Conservation (phyloP, 2,113 vertebrate genomes). For the Helogale parvula region DNA sequence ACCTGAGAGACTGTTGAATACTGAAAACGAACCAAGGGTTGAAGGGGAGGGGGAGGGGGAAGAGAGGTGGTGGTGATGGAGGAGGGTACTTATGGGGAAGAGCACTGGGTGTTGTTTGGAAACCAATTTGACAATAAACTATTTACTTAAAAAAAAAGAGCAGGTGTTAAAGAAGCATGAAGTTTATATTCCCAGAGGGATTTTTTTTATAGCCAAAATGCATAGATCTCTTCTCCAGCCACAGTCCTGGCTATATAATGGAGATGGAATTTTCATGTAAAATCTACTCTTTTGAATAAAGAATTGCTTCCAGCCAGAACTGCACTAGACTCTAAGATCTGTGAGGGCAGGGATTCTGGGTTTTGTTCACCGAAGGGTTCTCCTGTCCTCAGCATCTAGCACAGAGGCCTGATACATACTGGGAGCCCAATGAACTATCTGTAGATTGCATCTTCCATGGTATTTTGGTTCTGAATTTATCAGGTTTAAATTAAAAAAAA, state of each 20-base stretch:
- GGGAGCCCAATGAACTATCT: neutral
- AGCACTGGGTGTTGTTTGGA: too few relatives aligned
- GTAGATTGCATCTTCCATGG: neutral
- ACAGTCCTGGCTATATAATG: neutral
- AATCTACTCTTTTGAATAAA: constrained; percentile 3
- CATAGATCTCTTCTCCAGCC: neutral
- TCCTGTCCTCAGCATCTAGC: neutral
- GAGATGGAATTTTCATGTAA: neutral
- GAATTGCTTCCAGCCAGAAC: neutral
- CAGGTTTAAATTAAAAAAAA: constrained; percentile 12
- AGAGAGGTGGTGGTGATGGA: too few relatives aligned
- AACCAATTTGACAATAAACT: too few relatives aligned
- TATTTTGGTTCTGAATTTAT: neutral
- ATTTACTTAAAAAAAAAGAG: neutral
- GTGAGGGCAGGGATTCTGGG: neutral
- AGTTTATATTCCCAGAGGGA: neutral
- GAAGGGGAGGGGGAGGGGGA: too few relatives aligned
- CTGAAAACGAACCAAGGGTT: too few relatives aligned
- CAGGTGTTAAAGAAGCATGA: neutral
- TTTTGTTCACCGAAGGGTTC: neutral
- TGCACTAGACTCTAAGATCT: neutral
- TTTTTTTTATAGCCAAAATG: neutral
- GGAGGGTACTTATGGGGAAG: too few relatives aligned
- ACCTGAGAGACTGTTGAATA: too few relatives aligned
- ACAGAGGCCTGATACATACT: neutral